Evolutionary conservation across 1,140 invertebrate species (phyloP), one percentile per base, ranked within the genome.

Genomic region (Venustaconcha ellipsiformis): DNA sequence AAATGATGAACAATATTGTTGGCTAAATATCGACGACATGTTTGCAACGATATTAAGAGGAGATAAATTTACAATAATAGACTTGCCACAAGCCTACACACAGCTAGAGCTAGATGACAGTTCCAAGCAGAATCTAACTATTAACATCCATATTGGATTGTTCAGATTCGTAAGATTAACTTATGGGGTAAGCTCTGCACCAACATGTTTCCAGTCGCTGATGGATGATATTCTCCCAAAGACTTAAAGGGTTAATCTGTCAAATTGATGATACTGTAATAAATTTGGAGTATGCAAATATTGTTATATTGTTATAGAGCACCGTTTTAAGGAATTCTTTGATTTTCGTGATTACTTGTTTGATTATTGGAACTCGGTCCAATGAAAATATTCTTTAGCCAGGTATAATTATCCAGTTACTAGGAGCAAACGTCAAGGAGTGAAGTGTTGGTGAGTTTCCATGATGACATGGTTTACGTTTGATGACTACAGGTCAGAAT

Each of bases 201-300:
- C 91, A 23, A 82, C 85, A n/a, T 88, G 91, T 74, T 93, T 92
- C 76, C 90, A 93, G 80, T 58, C 86, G 73, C 83, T 89, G n/a
- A 91, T 92, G 60, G 74, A 77, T 37, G 30, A 76, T 23, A 57
- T 80, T 14, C 58, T 70, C 23, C 1, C 23, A 23, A 23, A 23
- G 23, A 23, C 23, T 76, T 37, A 23, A 65, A 48, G 17, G 60
- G 23, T 75, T 76, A 17, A 65, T 71, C 30, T 72, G 68, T 56
- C 58, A 57, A 20, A 71, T 74, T 30, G 78, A 80, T 58, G 78
- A 82, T 23, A 23, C 23, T 23, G 23, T 23, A 23, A 23, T 23
- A 23, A 23, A 23, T 23, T 23, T 23, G 23, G 23, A 23, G 23
- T 23, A 23, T 23, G 23, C 0, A 1, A 23, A 23, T 23, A 23